Base-by-base conservation (phyloP, 2,113 vertebrate species). In the Brachypodius melanocephalos region DNA sequence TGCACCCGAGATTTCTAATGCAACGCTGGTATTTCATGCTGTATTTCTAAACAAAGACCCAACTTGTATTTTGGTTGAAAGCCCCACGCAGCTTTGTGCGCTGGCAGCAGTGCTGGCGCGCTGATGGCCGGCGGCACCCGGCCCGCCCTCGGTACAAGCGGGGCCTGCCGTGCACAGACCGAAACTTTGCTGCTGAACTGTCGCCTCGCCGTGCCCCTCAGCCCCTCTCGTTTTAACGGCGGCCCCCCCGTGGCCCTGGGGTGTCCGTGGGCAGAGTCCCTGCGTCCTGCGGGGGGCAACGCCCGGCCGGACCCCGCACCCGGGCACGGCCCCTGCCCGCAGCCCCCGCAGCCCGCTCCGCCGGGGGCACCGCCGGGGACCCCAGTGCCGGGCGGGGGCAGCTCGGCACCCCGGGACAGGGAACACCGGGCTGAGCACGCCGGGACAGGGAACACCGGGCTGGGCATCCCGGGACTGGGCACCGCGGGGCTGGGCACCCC, bases 191-290 rank as follows among this genome's bases (percentile, higher is more conserved):
- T 0, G 80, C 58, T 1, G 5, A 29, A 0, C n/a, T 1, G n/a
- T 2, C 3, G 66, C 62, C 62, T 17, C 25, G 1, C 48, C 1
- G 42, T 42, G 31, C n/a, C 5, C n/a, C 65, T 3, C 13, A 3
- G 8, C 0, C 1, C 6, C 38, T 17, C 7, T 1, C 1, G 5
- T 3, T 4, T 1, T 2, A 38, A 5, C 3, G 20, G 34, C 76
- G 14, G 45, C 7, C 25, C 4, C 38, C 32, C 38, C 24, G 15
- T 2, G 28, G 1, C 59, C 8, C n/a, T 14, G 49, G 29, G 40
- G 32, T 15, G 40, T 2, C 48, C 66, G 25, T 4, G 65, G 73
- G 29, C 38, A 34, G 16, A 8, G 8, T 8, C 31, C 38, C 67
- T 5, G 40, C 8, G 12, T 36, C 28, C 85, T 19, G 21, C 19